These are phyloP conservation scores for Campoplex capitator DNA, from an alignment of 2,888 invertebrate genomes.

Conservation along the genomic window DNA sequence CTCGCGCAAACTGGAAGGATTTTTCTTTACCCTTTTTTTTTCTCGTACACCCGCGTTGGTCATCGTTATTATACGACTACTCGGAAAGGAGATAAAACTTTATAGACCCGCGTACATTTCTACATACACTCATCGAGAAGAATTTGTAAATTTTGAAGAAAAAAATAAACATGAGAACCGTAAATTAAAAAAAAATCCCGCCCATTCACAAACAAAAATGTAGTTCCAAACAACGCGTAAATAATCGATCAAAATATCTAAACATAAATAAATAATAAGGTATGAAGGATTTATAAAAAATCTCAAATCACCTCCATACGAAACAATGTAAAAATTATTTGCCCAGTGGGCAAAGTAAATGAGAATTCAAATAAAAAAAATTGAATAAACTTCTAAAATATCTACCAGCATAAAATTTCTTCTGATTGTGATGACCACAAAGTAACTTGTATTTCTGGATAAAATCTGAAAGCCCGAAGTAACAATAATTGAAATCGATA, in stretches of 20 bases:
- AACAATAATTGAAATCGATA: neutral
- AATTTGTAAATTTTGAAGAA: neutral
- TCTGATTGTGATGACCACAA: neutral
- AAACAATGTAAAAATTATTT: neutral
- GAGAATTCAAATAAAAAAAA: neutral
- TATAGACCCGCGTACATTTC: neutral
- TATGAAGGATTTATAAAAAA: too few relatives aligned
- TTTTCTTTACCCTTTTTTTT: constrained; percentile 34
- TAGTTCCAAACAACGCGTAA: neutral
- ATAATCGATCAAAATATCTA: neutral
- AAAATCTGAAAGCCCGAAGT: neutral
- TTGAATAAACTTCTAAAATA: neutral
- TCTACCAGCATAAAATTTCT: neutral
- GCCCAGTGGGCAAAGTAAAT: neutral
- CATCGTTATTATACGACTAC: constrained; percentile 39
- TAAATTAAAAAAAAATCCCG: neutral
- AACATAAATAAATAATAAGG: neutral
- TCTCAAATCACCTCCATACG: neutral
- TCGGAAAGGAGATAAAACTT: constrained; percentile 47
- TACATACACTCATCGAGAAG: neutral
- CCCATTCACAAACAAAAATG: neutral
- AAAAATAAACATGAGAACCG: too few relatives aligned
- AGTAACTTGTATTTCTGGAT: neutral
- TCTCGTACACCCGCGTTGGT: constrained; percentile 38
- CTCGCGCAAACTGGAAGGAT: constrained; percentile 32